Percentiles rank a stretch among this genome's conserved stretches.
Evolutionary conservation across 2,113 vertebrate genomes (phyloP).

Genomic region (Carlito syrichta): DNA sequence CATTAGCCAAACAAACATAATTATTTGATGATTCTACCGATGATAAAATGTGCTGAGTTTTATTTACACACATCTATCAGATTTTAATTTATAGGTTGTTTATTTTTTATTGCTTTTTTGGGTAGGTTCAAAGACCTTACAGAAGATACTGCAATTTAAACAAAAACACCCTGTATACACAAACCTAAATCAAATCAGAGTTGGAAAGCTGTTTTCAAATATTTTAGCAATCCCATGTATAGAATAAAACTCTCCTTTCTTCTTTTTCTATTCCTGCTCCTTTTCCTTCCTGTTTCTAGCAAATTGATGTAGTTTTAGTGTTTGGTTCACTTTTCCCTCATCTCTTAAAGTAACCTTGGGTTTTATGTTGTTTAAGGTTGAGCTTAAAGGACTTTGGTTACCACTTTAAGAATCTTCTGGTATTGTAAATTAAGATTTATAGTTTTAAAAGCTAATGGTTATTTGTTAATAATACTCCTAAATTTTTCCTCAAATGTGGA

Average conservation of each 20-base stretch:
- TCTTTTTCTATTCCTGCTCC: slow-evolving; percentile 70
- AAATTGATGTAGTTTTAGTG: slow-evolving; percentile 81
- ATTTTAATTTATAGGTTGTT: slow-evolving; percentile 42
- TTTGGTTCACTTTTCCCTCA: slow-evolving; percentile 76
- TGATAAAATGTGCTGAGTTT: slow-evolving; percentile 26
- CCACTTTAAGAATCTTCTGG: slow-evolving; percentile 45
- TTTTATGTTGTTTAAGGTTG: slow-evolving; percentile 84
- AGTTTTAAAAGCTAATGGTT: slow-evolving; percentile 55
- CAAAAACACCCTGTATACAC: slow-evolving; percentile 31
- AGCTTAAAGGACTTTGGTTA: slow-evolving; percentile 85
- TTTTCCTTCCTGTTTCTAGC: slow-evolving; percentile 72
- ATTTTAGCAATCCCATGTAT: slow-evolving; percentile 78
- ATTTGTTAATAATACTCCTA: slow-evolving; percentile 47
- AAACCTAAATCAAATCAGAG: slow-evolving; percentile 23
- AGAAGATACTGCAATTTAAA: slow-evolving; percentile 78
- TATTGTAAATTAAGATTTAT: slow-evolving; percentile 45
- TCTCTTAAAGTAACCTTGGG: slow-evolving; percentile 78
- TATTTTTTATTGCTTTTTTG: background rate
- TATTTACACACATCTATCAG: background rate
- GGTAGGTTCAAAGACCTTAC: background rate
- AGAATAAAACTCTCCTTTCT: slow-evolving; percentile 81
- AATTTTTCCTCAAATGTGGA: slow-evolving; percentile 48
- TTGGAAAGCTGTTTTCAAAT: slow-evolving; percentile 55
- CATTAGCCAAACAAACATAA: background rate
- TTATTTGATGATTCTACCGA: slow-evolving; percentile 8